Evolutionary conservation across 2,797 vertebrate species (phyloP), one percentile per base, ranked within the genome.

Genomic region (Clarias fuscus): DNA sequence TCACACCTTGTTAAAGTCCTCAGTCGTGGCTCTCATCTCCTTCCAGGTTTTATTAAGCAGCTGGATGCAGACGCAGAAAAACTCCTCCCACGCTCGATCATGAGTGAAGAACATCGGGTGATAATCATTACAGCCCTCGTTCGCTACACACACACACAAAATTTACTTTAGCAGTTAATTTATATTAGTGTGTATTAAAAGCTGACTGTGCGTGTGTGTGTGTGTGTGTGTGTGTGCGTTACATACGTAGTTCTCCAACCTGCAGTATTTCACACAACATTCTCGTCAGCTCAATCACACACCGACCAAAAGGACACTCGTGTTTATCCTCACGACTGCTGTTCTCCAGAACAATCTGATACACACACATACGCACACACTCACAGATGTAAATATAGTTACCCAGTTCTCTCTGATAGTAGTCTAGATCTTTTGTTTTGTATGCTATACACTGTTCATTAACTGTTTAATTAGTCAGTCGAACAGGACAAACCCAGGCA

Each of bases 71-170:
- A 99, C 96, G 62, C 97, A 98, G 91, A 99, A 99, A 83, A 99
- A 97, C 93, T 99, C 98, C 90, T 99, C 98, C 90, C 98, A 99
- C 0, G 98, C 97, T 2, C 96, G 97, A 90, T 99, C 98, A 10
- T 99, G 98, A 7, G 98, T 99, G 88, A 99, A 99, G 95, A 99
- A 99, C 98, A 99, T 99, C 0, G 98, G 98, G 88, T 99, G 98
- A 91, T 98, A 99, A 93, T 99, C 98, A 0, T 99, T 98, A 88
- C 98, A 97, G 43, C 98, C 98, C 90, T 99, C 98, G 0, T 99
- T 99, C 14, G 98, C 98, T 99, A 86, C n/a, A 86, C 24, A 86
- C 79, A 89, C n/a, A 48, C 62, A 81, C 64, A 80, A 2, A 22
- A 82, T 56, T 81, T 18, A 48, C 24, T 65, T 81, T 65, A 8